Conservation (phyloP, 2,888 invertebrate genomes). For the Drosophila kambysellisi region DNA sequence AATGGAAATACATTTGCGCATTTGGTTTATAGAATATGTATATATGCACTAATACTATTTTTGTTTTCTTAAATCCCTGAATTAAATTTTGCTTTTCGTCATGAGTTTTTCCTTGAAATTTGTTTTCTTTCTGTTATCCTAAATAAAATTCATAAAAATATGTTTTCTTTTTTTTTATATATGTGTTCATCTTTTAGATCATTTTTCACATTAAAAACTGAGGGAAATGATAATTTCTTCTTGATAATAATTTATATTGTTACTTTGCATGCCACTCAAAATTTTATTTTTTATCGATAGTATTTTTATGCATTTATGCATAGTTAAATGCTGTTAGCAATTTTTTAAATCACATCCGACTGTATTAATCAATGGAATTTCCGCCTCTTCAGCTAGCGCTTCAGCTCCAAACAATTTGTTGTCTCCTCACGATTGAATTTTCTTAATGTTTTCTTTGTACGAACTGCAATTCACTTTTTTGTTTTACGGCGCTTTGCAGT, state of each 20-base stretch:
- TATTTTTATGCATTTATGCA: constrained; percentile 78
- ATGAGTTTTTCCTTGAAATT: constrained; percentile 56
- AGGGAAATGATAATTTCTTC: constrained; percentile 41
- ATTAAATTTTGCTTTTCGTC: constrained; percentile 82
- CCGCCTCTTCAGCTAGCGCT: constrained; percentile 28
- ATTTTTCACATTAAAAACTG: constrained; percentile 68
- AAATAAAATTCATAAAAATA: constrained; percentile 81
- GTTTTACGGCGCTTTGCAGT: constrained; percentile 84
- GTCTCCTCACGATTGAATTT: constrained; percentile 28
- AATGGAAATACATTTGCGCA: constrained; percentile 15
- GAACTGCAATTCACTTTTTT: constrained; percentile 83
- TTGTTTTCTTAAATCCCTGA: constrained; percentile 78
- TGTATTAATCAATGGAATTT: constrained; percentile 67
- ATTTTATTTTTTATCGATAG: constrained; percentile 59
- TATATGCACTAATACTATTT: constrained; percentile 51
- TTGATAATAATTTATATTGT: constrained; percentile 42
- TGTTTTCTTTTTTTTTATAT: constrained; percentile 30
- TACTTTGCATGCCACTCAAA: constrained; percentile 34
- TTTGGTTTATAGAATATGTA: constrained; percentile 45
- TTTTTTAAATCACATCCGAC: constrained; percentile 81
- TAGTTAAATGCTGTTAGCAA: constrained; percentile 82
- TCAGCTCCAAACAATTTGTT: constrained; percentile 21
- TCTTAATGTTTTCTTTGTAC: constrained; percentile 38
- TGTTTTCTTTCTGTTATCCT: constrained; percentile 69
- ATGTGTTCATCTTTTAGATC: constrained; percentile 73